phyloP scores from a whole-genome alignment of 2,113 vertebrate species.

The Pomatostomus ruficeps region DNA sequence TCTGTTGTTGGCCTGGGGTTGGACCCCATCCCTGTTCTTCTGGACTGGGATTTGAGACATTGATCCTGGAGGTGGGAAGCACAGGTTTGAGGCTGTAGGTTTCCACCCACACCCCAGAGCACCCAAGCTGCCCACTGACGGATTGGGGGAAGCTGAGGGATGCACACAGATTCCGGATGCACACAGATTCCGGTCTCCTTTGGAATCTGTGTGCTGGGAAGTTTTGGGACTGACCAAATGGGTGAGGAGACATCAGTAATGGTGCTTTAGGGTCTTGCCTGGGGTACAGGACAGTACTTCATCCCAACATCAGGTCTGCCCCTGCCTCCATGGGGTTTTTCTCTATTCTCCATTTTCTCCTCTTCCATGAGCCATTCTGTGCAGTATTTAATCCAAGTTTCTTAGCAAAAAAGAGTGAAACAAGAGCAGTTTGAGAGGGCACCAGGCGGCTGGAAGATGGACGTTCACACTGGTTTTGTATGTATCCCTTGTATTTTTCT shows the following conservation, averaged over 20 bases:
- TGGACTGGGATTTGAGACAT: neutral
- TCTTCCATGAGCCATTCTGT: neutral
- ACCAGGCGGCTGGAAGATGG: neutral
- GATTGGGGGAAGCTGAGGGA: neutral
- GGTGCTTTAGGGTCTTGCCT: neutral
- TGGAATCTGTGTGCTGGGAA: neutral
- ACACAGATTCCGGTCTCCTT: neutral
- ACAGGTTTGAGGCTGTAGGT: neutral
- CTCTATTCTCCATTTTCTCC: neutral
- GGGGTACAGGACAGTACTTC: neutral
- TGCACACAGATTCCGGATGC: neutral
- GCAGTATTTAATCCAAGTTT: neutral
- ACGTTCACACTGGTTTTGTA: neutral
- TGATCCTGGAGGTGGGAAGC: neutral
- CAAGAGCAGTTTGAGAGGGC: neutral
- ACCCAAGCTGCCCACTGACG: neutral
- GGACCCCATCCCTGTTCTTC: neutral
- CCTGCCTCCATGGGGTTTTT: neutral
- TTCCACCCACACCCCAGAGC: fast-evolving
- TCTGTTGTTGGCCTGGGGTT: neutral
- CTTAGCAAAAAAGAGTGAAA: neutral
- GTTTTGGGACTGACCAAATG: neutral
- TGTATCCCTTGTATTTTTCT: neutral
- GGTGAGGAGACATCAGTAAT: neutral
- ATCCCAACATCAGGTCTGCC: neutral